phyloP scores from a whole-genome alignment of 1,140 invertebrate species.

The Lerema accius region DNA sequence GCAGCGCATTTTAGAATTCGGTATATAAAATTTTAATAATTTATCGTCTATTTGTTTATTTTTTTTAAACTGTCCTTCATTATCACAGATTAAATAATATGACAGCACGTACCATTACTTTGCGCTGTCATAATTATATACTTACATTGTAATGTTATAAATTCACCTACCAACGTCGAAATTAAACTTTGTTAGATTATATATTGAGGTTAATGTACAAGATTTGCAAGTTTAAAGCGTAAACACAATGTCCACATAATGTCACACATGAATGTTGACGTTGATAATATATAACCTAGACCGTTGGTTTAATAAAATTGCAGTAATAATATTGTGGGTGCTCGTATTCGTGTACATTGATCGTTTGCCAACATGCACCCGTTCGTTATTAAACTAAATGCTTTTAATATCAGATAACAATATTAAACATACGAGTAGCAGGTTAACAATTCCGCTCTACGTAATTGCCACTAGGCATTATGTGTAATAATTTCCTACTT shows the following conservation, averaged over 20 bases:
- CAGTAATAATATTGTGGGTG: conserved; percentile 13
- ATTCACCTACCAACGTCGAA: too few species aligned
- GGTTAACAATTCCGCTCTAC: too few species aligned
- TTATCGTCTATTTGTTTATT: too few species aligned
- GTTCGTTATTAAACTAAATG: conserved; percentile 25
- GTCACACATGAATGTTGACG: conserved; percentile 18
- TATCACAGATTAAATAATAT: too few species aligned
- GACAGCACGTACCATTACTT: too few species aligned
- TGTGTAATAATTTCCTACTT: too few species aligned
- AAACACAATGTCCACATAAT: conserved; percentile 19
- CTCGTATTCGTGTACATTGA: conserved; percentile 30
- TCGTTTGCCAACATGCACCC: conserved; percentile 32
- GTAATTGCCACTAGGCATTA: too few species aligned
- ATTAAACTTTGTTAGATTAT: not conserved
- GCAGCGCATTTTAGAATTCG: too few species aligned
- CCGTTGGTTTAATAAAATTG: conserved; percentile 16
- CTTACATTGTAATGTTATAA: too few species aligned
- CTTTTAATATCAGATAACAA: conserved; percentile 24
- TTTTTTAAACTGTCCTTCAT: too few species aligned
- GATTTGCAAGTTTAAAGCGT: conserved; percentile 16
- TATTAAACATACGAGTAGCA: conserved; percentile 14
- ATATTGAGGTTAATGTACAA: conserved; percentile 21
- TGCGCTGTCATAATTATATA: too few species aligned
- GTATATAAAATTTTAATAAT: too few species aligned
- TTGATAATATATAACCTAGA: conserved; percentile 23